These are phyloP conservation scores for Mus minutoides DNA, from an alignment of 2,797 vertebrate species.

Conservation along the genomic window DNA sequence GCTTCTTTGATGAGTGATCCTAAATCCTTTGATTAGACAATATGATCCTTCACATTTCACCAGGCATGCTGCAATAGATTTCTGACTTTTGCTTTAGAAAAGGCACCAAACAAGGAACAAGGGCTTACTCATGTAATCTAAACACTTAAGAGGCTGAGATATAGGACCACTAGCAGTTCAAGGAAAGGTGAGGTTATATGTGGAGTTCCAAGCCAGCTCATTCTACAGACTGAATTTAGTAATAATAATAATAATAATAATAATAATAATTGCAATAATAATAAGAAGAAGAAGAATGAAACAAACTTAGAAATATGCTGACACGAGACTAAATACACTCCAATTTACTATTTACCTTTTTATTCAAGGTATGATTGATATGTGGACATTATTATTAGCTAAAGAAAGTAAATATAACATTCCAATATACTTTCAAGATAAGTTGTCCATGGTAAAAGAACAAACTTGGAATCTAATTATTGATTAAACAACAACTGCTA, in stretches of 20 bases:
- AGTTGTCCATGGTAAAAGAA: conserved; percentile 1
- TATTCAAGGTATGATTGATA: conserved; percentile 59
- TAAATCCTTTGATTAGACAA: background rate
- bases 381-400: background rate
- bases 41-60: background rate
- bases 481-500: background rate
- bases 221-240: background rate
- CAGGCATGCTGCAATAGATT: background rate
- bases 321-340: background rate
- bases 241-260: background rate
- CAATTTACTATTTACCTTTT: conserved; percentile 26
- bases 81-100: background rate
- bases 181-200: too few species aligned
- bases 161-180: background rate
- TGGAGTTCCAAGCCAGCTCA: background rate
- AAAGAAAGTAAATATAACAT: conserved; percentile 25
- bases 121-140: background rate
- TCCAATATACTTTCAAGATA: conserved; percentile 20
- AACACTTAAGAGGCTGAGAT: background rate
- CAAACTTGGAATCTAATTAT: background rate
- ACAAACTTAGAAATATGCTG: background rate
- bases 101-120: background rate
- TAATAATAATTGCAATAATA: background rate
- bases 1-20: background rate
- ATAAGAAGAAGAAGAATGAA: too few species aligned